Evolutionary conservation across 2,113 vertebrate species (phyloP).

Genomic region (Syngnathus typhle): DNA sequence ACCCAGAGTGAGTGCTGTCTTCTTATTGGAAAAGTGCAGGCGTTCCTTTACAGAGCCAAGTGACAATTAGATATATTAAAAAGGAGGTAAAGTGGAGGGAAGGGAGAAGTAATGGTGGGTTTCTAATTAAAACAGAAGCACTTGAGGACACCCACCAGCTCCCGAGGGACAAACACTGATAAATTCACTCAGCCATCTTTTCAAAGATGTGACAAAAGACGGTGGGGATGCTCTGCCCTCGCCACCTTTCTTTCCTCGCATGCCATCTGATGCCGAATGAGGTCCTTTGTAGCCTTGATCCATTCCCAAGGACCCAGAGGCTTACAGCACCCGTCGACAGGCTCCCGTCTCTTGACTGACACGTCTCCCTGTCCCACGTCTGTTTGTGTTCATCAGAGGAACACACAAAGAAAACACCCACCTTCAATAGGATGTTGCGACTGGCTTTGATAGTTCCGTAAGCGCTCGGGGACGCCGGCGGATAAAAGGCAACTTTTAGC

Average conservation of each 20-base stretch:
- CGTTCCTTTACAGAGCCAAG: background rate
- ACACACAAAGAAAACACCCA: constrained; percentile 11
- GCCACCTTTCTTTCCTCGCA: constrained; percentile 18
- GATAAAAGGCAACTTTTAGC: constrained; percentile 62
- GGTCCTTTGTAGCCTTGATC: constrained; percentile 46
- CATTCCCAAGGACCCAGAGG: constrained; percentile 39
- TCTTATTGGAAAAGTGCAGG: constrained; percentile 3
- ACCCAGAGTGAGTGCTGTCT: background rate
- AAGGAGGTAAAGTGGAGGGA: constrained; percentile 3
- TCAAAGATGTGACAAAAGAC: constrained; percentile 41
- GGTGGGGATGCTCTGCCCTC: constrained; percentile 32
- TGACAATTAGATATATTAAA: constrained; percentile 9
- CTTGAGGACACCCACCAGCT: constrained; percentile 36
- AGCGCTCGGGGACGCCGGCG: constrained; percentile 52
- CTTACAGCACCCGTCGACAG: constrained; percentile 33
- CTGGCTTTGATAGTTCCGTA: constrained; percentile 60
- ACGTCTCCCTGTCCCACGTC: constrained; percentile 27
- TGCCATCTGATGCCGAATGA: constrained; percentile 49
- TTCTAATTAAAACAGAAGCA: constrained; percentile 57
- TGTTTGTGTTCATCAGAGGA: constrained; percentile 44
- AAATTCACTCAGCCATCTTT: constrained; percentile 51
- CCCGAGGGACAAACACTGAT: constrained; percentile 39
- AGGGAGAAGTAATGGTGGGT: constrained; percentile 22
- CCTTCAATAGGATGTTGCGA: constrained; percentile 46
- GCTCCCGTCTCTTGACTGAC: constrained; percentile 51